Base-by-base conservation (phyloP, 1,140 invertebrate genomes). In the Maconellicoccus hirsutus region DNA sequence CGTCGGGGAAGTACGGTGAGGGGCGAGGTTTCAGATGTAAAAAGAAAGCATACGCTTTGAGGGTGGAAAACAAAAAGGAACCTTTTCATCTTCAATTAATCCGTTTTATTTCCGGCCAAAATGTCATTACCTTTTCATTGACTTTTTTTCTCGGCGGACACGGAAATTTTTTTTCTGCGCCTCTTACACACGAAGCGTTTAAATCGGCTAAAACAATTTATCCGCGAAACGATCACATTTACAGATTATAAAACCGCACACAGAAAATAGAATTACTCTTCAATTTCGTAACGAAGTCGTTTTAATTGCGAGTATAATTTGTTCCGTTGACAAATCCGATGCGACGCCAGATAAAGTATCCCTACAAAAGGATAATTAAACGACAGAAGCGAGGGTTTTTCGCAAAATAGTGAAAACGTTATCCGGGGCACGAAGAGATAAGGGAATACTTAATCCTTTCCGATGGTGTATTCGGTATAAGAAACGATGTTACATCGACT, bases 251-350 rank as follows among this genome's bases (percentile, higher is more conserved):
- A 33, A 33, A 33, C 29, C 29, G 29, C 42, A 52, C 10, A 3
- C 16, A 16, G 42, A 52, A 52, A 52, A 52, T 52, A 52, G 42
- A 52, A 33, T 33, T 33, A 33, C 29, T 33, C 29, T 33, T 33
- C 29, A 33, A 33, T 33, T 52, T 52, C 42, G 42, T 8, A 14
- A 52, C 42, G 6, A 52, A 52, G 42, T 52, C 42, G 42, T 52
- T 52, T 52, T 52, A 52, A 52, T 52, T 52, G 42, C 42, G 12
- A 19, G 42, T 52, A 52, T 52, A 52, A 52, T 52, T 52, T 52
- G 42, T 52, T 52, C 42, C 42, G 42, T 19, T 52, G 42, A 52
- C 42, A 52, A 52, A 52, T 52, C 42, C 42, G 42, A 52, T 14
- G 42, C n/a, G 42, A 52, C 42, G 42, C 42, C 42, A 52, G 42